These are phyloP conservation scores for Emydura subglobosa DNA, from an alignment of 2,113 vertebrate genomes.

Conservation along the genomic window DNA sequence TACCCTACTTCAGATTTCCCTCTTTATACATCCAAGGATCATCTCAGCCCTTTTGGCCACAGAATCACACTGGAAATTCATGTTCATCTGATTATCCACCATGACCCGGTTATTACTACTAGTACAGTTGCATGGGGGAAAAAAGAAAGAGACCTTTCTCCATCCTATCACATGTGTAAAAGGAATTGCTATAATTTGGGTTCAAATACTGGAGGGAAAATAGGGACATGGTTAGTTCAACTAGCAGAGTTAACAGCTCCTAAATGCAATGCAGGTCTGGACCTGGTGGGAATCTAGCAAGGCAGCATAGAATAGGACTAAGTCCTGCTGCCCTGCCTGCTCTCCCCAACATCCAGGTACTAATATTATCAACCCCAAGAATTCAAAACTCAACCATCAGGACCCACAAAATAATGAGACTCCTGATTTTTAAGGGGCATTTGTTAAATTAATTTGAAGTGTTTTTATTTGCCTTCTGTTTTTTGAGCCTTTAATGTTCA, in stretches of 20 bases:
- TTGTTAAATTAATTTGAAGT: neutral
- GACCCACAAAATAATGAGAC: constrained; percentile 27
- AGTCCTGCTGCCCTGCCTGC: neutral
- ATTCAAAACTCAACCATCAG: neutral
- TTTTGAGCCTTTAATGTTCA: neutral
- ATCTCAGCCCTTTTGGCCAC: neutral
- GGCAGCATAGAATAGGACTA: neutral
- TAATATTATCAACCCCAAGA: neutral
- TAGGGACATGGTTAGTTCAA: neutral
- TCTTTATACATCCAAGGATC: neutral
- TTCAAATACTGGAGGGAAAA: neutral
- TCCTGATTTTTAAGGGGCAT: neutral
- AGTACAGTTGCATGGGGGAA: neutral
- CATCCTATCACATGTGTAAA: neutral
- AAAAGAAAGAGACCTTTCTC: neutral
- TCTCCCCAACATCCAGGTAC: neutral
- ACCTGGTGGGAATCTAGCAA: neutral
- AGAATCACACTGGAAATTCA: neutral
- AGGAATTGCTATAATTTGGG: constrained; percentile 2
- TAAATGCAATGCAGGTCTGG: neutral
- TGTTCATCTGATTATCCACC: too few relatives aligned
- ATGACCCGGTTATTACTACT: too few relatives aligned
- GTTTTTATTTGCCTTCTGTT: constrained; percentile 2
- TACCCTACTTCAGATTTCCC: neutral
- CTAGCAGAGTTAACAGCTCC: neutral